phyloP scores from a whole-genome alignment of 2,888 invertebrate species.

The Cryptophagus acutangulus region DNA sequence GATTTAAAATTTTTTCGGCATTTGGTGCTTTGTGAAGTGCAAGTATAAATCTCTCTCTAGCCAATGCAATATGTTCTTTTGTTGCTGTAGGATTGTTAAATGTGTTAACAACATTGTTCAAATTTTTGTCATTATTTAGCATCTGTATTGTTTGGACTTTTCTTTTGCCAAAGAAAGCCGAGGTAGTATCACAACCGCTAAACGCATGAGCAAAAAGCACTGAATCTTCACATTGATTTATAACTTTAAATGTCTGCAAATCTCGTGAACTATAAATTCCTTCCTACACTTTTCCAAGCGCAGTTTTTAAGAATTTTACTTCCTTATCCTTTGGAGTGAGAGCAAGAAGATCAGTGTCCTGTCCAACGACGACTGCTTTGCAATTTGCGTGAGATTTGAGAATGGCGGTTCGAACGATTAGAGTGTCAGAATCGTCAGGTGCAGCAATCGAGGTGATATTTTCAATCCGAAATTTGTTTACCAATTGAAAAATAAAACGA shows the following conservation, averaged over 20 bases:
- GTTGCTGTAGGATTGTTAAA: neutral
- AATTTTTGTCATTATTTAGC: neutral
- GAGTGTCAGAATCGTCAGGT: too few species aligned
- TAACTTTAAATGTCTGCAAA: neutral
- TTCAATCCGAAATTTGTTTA: too few species aligned
- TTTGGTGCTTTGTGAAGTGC: neutral
- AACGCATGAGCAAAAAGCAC: neutral
- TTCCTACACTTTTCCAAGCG: neutral
- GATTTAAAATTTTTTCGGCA: neutral
- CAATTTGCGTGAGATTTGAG: too few species aligned
- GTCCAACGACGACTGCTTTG: slow-evolving; percentile 6
- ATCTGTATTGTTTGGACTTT: neutral
- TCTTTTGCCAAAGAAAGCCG: slow-evolving; percentile 1
- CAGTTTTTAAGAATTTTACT: neutral
- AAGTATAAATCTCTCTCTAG: neutral
- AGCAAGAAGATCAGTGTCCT: slow-evolving; percentile 2
- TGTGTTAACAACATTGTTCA: neutral
- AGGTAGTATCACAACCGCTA: too few species aligned
- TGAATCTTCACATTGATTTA: neutral
- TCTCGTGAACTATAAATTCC: slow-evolving; percentile 1
- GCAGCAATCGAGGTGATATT: too few species aligned
- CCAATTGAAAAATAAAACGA: too few species aligned
- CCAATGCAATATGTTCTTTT: neutral
- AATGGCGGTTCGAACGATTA: too few species aligned
- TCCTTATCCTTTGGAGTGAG: slow-evolving; percentile 3